Evolutionary conservation across 1,140 invertebrate species (phyloP).

Genomic region (Scaptodrosophila lebanonensis): DNA sequence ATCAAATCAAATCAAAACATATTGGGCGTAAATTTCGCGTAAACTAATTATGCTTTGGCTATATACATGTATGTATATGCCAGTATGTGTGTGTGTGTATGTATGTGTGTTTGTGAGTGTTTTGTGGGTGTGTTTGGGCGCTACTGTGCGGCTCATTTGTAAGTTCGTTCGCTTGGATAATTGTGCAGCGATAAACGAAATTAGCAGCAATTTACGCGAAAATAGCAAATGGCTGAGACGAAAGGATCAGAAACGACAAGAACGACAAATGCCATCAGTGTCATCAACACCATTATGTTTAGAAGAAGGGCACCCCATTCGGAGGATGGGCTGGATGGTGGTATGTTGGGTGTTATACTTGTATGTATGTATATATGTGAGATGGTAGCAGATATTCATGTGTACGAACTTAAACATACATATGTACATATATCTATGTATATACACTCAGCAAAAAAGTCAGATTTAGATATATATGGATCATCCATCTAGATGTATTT

Average conservation of each 20-base stretch:
- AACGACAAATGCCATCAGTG: constrained; percentile 59
- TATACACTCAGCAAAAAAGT: too few relatives aligned
- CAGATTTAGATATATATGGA: too few relatives aligned
- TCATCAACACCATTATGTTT: too few relatives aligned
- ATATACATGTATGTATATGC: background rate
- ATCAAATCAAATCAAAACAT: too few relatives aligned
- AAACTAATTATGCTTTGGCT: background rate
- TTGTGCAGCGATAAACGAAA: constrained; percentile 76
- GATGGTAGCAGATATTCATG: constrained; percentile 47
- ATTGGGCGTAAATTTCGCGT: background rate
- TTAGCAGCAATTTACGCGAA: constrained; percentile 76
- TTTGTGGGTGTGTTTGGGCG: constrained; percentile 7
- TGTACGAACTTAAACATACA: too few relatives aligned
- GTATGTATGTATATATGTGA: background rate
- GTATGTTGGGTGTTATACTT: too few relatives aligned
- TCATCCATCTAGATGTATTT: too few relatives aligned
- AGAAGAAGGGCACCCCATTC: too few relatives aligned
- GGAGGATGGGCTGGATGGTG: too few relatives aligned
- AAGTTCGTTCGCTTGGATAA: constrained; percentile 76
- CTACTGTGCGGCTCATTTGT: constrained; percentile 70
- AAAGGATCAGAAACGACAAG: background rate
- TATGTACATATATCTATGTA: too few relatives aligned
- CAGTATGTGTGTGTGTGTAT: background rate
- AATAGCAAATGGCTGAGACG: constrained; percentile 48
- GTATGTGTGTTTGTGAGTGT: background rate